Conservation (phyloP, 2,797 vertebrate species). For the Hydrolagus colliei region DNA sequence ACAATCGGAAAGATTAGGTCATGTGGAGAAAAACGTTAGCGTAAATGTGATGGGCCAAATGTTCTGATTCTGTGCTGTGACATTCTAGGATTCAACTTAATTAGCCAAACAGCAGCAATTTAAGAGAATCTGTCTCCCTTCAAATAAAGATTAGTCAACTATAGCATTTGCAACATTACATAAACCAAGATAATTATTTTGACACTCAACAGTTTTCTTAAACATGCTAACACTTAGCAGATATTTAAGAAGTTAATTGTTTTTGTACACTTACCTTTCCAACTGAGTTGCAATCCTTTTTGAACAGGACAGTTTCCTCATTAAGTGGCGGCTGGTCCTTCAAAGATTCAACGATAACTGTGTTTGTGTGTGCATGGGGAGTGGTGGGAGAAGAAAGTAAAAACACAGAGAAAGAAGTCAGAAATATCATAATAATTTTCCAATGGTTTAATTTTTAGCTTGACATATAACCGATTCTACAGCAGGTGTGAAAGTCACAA, state of each 20-base stretch:
- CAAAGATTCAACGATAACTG: slow-evolving; percentile 84
- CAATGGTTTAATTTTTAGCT: too few species aligned
- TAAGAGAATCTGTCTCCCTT: not conserved
- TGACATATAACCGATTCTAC: too few species aligned
- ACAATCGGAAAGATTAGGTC: too few species aligned
- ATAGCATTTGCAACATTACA: slow-evolving; percentile 28
- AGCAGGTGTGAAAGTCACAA: too few species aligned
- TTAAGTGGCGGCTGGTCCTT: slow-evolving; percentile 72
- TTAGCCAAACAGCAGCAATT: not conserved
- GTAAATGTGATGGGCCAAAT: too few species aligned
- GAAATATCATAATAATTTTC: not conserved
- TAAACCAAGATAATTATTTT: slow-evolving; percentile 14
- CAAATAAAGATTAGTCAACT: not conserved
- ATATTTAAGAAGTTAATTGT: slow-evolving; percentile 4
- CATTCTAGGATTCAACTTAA: too few species aligned
- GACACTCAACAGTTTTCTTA: slow-evolving; percentile 27
- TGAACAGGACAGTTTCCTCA: slow-evolving; percentile 86
- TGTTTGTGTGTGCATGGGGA: slow-evolving; percentile 40
- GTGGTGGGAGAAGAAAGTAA: too few species aligned
- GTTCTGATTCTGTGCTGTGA: too few species aligned
- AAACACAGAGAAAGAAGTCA: slow-evolving; percentile 2
- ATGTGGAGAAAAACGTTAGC: too few species aligned
- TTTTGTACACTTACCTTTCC: slow-evolving; percentile 69
- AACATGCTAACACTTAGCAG: slow-evolving; percentile 4
- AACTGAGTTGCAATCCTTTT: slow-evolving; percentile 61